Evolutionary conservation across 2,888 invertebrate species (phyloP), one percentile per base, ranked within the genome.

Genomic region (Limnephilus rhombicus): DNA sequence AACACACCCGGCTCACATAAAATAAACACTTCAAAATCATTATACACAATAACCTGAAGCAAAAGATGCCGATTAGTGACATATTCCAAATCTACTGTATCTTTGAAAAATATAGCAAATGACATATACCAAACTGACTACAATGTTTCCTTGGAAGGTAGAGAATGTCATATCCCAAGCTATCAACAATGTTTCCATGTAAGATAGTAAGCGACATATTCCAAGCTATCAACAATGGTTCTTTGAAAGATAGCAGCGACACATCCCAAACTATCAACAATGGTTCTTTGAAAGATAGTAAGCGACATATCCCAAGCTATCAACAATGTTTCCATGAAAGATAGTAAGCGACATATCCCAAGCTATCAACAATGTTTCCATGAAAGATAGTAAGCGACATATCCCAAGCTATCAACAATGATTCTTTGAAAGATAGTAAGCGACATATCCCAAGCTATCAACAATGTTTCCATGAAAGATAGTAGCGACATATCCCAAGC

Each of bases 41-140:
- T 34, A 82, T 82, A 82, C 82, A 82, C 82, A 82, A 18, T 82
- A 82, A 82, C 82, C 34, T 68, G 68, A 53, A 68, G 68, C 68
- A 68, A 68, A 68, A 68, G 68, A 68, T 68, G 68, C 18, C 24
- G 68, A 68, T 68, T 68, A 68, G 68, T 68, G 68, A 68, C 68
- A 68, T 68, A 68, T 68, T 24, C 24, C 68, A 68, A 68, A 68
- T n/a, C 68, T 68, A 68, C 68, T 68, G 68, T 68, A 24, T 68
- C n/a, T 68, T 68, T 68, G 68, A 68, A 68, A 68, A 68, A 68
- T 68, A 68, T 68, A 68, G 68, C 68, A 68, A 68, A 68, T 4
- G 68, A 68, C 68, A 68, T 24, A 68, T 68, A 68, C 68, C 68
- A 68, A 68, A 68, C 68, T n/a, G 68, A 18, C 68, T 68, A 68